Evolutionary conservation across 37 sponge, comb jelly and placozoan genomes (phyloP).

Genomic region (Lycopodina hypogea): DNA sequence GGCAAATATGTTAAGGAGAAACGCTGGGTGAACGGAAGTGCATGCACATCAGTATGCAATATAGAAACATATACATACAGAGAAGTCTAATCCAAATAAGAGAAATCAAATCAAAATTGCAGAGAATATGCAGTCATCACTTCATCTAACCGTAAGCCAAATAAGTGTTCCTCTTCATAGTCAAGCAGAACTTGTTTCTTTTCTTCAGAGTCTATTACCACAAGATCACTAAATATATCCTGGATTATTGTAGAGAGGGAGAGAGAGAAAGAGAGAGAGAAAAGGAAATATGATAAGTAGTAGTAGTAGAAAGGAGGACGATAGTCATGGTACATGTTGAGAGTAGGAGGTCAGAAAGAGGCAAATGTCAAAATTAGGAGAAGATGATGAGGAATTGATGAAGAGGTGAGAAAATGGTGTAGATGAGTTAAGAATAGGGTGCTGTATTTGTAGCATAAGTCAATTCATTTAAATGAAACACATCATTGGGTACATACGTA

Average conservation of each 20-base stretch:
- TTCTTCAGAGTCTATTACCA: constrained; percentile 48
- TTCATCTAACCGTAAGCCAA: constrained; percentile 66
- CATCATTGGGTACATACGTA: too few species aligned
- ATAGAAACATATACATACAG: neutral
- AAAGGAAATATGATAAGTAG: neutral
- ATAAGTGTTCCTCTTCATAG: constrained; percentile 67
- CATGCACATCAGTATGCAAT: too few species aligned
- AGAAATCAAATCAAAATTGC: neutral
- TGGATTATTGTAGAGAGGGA: neutral
- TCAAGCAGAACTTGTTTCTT: constrained; percentile 32
- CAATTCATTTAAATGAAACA: too few species aligned
- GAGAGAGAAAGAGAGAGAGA: neutral
- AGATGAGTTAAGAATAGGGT: too few species aligned
- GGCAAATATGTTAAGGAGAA: too few species aligned
- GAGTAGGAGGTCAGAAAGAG: too few species aligned
- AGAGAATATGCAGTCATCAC: neutral
- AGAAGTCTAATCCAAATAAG: neutral
- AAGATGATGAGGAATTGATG: too few species aligned
- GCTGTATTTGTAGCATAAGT: too few species aligned
- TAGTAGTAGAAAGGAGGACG: neutral
- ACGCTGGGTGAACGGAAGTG: too few species aligned
- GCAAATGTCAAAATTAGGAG: too few species aligned
- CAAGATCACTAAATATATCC: constrained; percentile 49
- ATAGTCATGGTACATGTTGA: too few species aligned
- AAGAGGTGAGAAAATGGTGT: too few species aligned